These are phyloP conservation scores for Pomacea canaliculata DNA, from an alignment of 2,888 invertebrate genomes.

Conservation along the genomic window DNA sequence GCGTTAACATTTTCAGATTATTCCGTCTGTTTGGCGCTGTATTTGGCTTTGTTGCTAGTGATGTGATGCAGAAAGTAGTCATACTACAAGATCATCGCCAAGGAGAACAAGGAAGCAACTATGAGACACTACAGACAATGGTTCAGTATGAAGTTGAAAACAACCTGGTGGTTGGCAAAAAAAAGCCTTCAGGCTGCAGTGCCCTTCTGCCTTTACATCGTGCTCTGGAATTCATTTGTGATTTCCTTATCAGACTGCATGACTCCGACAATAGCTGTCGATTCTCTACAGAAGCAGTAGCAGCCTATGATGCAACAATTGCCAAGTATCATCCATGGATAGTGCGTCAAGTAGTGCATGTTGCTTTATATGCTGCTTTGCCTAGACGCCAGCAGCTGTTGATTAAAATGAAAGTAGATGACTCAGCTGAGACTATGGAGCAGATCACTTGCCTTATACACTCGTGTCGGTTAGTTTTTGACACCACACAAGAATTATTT, in stretches of 20 bases:
- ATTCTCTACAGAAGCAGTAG: slow-evolving; percentile 75
- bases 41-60: too few species aligned
- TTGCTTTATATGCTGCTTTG: slow-evolving; percentile 86
- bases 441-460: slow-evolving; percentile 81
- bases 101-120: too few species aligned
- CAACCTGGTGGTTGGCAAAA: slow-evolving; percentile 4
- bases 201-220: slow-evolving; percentile 90
- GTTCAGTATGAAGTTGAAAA: slow-evolving; percentile 15
- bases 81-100: too few species aligned
- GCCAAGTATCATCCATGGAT: slow-evolving; percentile 89
- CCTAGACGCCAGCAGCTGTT: slow-evolving; percentile 81
- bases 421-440: slow-evolving; percentile 72
- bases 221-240: slow-evolving; percentile 90
- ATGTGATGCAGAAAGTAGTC: too few species aligned
- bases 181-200: slow-evolving; percentile 82
- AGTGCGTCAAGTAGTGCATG: slow-evolving; percentile 77
- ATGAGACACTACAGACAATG: too few species aligned
- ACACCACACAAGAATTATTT: slow-evolving; percentile 82
- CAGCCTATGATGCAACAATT: slow-evolving; percentile 86
- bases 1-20: too few species aligned
- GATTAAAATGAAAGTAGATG: slow-evolving; percentile 60
- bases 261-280: slow-evolving; percentile 64
- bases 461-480: slow-evolving; percentile 81
- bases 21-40: too few species aligned
- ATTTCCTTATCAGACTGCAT: slow-evolving; percentile 81